Evolutionary conservation across 2,797 vertebrate genomes (phyloP).

Genomic region (Chelon auratus): DNA sequence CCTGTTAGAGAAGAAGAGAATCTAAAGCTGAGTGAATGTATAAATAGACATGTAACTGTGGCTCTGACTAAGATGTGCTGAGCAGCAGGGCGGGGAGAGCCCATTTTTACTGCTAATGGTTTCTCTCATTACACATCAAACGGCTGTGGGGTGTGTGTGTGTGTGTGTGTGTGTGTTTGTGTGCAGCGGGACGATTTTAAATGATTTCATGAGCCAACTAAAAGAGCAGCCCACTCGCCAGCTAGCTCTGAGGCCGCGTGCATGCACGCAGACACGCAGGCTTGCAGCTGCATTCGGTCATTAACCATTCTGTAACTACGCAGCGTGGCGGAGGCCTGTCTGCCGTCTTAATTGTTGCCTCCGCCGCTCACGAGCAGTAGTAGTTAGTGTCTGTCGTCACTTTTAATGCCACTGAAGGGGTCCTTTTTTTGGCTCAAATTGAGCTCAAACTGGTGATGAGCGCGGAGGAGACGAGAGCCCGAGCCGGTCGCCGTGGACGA

Average conservation of each 20-base stretch:
- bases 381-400: constrained; percentile 26
- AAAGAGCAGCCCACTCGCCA: constrained; percentile 62
- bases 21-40: constrained; percentile 72
- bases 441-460: constrained; percentile 36
- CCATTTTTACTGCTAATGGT: constrained; percentile 81
- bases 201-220: constrained; percentile 77
- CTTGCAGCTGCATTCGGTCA: constrained; percentile 40
- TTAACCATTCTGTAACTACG: constrained; percentile 37
- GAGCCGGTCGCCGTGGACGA: constrained; percentile 38
- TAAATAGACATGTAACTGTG: constrained; percentile 78
- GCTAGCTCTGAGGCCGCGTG: constrained; percentile 39
- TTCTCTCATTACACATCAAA: constrained; percentile 86
- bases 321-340: constrained; percentile 18
- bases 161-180: constrained; percentile 37
- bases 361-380: constrained; percentile 23
- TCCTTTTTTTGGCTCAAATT: constrained; percentile 64
- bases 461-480: constrained; percentile 25
- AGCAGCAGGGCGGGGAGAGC: constrained; percentile 70
- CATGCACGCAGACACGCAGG: constrained; percentile 5
- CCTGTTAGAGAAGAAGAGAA: constrained; percentile 64
- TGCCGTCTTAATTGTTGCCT: constrained; percentile 34
- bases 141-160: constrained; percentile 44
- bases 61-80: constrained; percentile 72
- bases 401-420: constrained; percentile 65
- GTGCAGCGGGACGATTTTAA: constrained; percentile 64